phyloP scores from a whole-genome alignment of 2,113 vertebrate species.

The Corythornis cristatus region DNA sequence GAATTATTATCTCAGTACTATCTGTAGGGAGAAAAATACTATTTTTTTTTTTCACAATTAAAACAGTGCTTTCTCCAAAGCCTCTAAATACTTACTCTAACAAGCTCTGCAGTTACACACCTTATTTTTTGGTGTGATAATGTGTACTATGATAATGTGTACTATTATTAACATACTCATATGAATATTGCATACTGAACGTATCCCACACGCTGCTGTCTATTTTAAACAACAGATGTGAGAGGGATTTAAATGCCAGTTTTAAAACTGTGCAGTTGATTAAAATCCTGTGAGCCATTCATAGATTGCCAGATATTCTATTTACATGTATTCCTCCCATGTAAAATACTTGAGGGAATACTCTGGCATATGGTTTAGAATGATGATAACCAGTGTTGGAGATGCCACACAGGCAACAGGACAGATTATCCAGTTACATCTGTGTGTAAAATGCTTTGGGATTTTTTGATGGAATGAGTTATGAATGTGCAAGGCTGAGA shows the following conservation, averaged over 20 bases:
- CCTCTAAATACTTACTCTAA: neutral
- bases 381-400: conserved; percentile 35
- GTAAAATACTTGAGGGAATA: conserved; percentile 62
- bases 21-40: neutral
- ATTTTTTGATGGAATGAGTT: conserved; percentile 45
- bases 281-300: conserved; percentile 61
- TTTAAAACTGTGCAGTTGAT: conserved; percentile 59
- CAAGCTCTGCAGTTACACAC: neutral
- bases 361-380: conserved; percentile 48
- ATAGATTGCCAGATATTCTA: conserved; percentile 62
- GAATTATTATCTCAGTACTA: neutral
- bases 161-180: conserved; percentile 28
- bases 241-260: conserved; percentile 53
- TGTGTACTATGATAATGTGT: neutral
- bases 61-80: neutral
- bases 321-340: conserved; percentile 47
- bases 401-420: conserved; percentile 64
- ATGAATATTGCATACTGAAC: conserved; percentile 30
- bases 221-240: conserved; percentile 62
- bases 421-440: conserved; percentile 51
- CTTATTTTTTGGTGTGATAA: conserved; percentile 8
- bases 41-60: neutral
- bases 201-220: conserved; percentile 8
- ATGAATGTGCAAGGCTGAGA: conserved; percentile 47
- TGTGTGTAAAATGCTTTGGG: conserved; percentile 30